These are phyloP conservation scores for Pandemis corylana DNA, from an alignment of 2,888 invertebrate species.

Conservation along the genomic window DNA sequence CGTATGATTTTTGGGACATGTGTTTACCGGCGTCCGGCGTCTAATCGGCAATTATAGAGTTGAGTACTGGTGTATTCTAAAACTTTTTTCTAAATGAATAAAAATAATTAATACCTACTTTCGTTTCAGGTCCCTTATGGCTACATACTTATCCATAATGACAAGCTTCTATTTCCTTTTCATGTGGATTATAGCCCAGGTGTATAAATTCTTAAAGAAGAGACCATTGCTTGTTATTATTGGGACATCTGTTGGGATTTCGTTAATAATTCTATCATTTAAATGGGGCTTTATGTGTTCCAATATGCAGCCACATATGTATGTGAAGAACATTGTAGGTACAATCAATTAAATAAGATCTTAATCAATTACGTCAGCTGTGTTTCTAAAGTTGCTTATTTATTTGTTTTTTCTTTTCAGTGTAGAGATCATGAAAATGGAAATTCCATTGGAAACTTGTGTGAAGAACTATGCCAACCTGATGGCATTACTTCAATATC, in stretches of 20 bases:
- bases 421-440: constrained; percentile 83
- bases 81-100: neutral
- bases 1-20: neutral
- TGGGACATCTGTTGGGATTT: constrained; percentile 39
- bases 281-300: constrained; percentile 86
- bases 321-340: constrained; percentile 85
- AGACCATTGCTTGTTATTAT: constrained; percentile 46
- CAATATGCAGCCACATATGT: constrained; percentile 83
- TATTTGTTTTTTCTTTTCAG: constrained; percentile 68
- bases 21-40: neutral
- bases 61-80: neutral
- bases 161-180: constrained; percentile 25
- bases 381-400: neutral
- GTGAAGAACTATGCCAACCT: constrained; percentile 85
- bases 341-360: neutral
- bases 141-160: constrained; percentile 10
- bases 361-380: neutral
- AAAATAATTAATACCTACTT: neutral
- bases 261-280: constrained; percentile 44
- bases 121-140: constrained; percentile 12
- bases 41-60: neutral
- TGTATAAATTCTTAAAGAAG: constrained; percentile 50
- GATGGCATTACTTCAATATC: constrained; percentile 81
- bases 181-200: constrained; percentile 40
- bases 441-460: constrained; percentile 86